Evolutionary conservation across 2,113 vertebrate genomes (phyloP), one percentile per base, ranked within the genome.

Genomic region (Podilymbus podiceps): DNA sequence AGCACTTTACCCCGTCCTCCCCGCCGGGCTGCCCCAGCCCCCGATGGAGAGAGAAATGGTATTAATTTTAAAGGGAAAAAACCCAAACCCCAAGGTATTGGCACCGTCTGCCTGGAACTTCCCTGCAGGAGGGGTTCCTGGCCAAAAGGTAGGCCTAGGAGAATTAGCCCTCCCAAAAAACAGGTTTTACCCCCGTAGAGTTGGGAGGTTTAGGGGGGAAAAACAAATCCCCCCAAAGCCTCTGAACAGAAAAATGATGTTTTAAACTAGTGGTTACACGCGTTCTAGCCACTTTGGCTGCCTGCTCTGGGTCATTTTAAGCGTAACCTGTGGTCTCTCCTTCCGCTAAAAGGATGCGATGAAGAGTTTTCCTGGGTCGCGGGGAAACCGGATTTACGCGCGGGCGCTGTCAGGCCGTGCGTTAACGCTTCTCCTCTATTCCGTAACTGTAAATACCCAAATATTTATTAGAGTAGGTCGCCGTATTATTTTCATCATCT

Each of bases 391-490:
- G 83, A 87, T 92, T 78, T 74, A 89, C 76, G 46, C 81, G 85
- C 0, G 0, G 63, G 56, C 5, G 47, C 66, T 90, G 80, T 47
- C 71, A 71, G 80, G 13, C 9, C 8, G 64, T 7, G 67, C 4
- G 30, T 69, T 78, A 77, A 66, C 0, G 47, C 74, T 97, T 95
- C 49, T 94, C 84, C 40, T 89, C 92, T 91, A 62, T 73, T 73
- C 84, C 59, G 33, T 95, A 46, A 67, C 75, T 98, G 98, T 98
- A 98, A 96, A 98, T 98, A 98, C 90, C 95, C 84, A 73, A 95
- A 44, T 98, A 98, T 98, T 98, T 98, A 98, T 98, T 98, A 98
- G 98, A 92, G 86, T 98, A 98, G 98, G 55, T 62, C 75, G 79
- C 87, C 79, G 0, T 97, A 73, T 97, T 96, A 89, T 85, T 97